These are phyloP conservation scores for Oligia latruncula DNA, from an alignment of 2,888 invertebrate genomes.

Conservation along the genomic window DNA sequence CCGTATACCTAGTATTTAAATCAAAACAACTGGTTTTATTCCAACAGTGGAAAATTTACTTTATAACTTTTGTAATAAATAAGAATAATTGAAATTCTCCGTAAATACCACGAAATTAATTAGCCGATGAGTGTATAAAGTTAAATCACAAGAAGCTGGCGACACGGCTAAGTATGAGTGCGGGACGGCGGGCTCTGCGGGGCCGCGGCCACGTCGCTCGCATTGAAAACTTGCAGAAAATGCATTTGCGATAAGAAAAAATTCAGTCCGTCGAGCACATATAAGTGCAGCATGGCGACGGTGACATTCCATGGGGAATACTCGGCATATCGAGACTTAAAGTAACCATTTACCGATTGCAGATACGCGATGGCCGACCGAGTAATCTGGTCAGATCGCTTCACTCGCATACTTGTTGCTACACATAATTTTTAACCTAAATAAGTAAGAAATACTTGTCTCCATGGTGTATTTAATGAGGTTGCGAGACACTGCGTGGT, in stretches of 20 bases:
- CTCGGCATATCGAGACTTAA: conserved; percentile 88
- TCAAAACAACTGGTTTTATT: conserved; percentile 64
- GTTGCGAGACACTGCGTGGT: conserved; percentile 58
- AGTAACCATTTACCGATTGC: conserved; percentile 90
- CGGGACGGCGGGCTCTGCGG: conserved; percentile 68
- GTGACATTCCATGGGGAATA: conserved; percentile 88
- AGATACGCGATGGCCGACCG: conserved; percentile 89
- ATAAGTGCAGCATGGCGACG: conserved; percentile 87
- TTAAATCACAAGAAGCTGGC: conserved; percentile 70
- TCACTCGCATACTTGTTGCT: conserved; percentile 85
- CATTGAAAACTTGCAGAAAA: conserved; percentile 89
- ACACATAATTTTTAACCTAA: conserved; percentile 88
- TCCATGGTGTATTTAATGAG: conserved; percentile 81
- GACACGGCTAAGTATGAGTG: conserved; percentile 71
- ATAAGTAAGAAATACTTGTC: conserved; percentile 86
- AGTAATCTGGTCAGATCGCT: conserved; percentile 88
- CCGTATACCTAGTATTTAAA: conserved; percentile 62
- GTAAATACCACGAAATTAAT: conserved; percentile 71
- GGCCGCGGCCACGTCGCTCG: conserved; percentile 75
- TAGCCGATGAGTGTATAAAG: conserved; percentile 66
- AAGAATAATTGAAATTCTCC: conserved; percentile 65
- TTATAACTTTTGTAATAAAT: conserved; percentile 64
- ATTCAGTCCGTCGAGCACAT: conserved; percentile 87
- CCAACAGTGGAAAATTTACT: conserved; percentile 64
- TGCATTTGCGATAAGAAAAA: conserved; percentile 89